These are phyloP conservation scores for Aythya baeri DNA, from an alignment of 2,113 vertebrate species.

Conservation along the genomic window DNA sequence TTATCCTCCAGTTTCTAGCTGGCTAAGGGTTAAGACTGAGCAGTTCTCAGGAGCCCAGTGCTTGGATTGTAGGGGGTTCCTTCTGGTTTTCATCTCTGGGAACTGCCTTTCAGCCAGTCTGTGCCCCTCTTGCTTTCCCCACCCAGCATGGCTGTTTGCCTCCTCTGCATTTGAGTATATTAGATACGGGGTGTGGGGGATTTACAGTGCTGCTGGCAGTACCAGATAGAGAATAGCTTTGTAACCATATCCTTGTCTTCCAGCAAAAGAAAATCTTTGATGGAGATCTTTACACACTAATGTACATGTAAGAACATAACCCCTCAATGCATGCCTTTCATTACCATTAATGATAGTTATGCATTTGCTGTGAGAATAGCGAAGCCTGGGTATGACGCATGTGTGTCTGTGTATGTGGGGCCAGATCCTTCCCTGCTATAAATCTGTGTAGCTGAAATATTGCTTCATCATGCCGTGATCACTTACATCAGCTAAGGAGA, in stretches of 20 bases:
- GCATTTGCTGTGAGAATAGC: not conserved
- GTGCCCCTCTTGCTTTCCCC: not conserved
- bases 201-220: slow-evolving; percentile 43
- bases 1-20: not conserved
- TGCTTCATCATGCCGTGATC: not conserved
- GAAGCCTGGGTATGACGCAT: not conserved
- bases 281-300: slow-evolving; percentile 31
- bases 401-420: not conserved
- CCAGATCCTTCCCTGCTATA: not conserved
- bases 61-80: not conserved
- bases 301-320: slow-evolving; percentile 31
- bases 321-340: slow-evolving; percentile 2
- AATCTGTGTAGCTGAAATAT: not conserved
- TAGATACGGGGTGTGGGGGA: slow-evolving; percentile 44
- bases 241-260: slow-evolving; percentile 31
- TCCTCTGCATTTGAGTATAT: slow-evolving; percentile 43
- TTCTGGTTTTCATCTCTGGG: slow-evolving; percentile 18
- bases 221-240: slow-evolving; percentile 44
- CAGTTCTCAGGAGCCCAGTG: not conserved
- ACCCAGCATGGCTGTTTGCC: not conserved
- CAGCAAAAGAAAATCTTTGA: slow-evolving; percentile 46
- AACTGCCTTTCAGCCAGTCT: slow-evolving; percentile 2
- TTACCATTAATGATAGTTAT: not conserved
- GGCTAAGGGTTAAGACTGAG: slow-evolving; percentile 24
- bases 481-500: not conserved